Conservation (phyloP, 2,888 invertebrate genomes). For the Agrotis segetum region DNA sequence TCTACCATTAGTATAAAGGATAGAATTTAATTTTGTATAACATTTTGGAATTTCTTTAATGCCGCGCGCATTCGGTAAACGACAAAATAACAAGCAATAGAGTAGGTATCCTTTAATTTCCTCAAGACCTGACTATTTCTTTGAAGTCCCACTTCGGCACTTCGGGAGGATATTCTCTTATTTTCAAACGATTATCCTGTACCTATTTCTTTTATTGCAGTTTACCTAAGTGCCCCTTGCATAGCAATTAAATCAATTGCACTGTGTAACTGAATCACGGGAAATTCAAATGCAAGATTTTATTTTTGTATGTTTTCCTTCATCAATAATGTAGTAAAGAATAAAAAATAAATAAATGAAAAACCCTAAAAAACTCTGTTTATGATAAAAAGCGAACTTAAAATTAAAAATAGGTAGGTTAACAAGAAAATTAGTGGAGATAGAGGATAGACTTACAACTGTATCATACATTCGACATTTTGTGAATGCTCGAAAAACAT, state of each 20-base stretch:
- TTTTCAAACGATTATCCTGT: not conserved
- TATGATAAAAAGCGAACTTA: no score
- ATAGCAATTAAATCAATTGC: constrained; percentile 5
- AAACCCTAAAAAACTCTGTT: no score
- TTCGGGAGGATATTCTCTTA: not conserved
- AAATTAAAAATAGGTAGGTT: no score
- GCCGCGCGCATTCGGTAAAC: not conserved
- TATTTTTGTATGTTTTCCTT: constrained; percentile 40
- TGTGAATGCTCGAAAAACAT: no score
- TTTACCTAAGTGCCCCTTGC: not conserved
- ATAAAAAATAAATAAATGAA: not conserved
- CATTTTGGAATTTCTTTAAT: no score
- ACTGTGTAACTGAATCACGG: constrained; percentile 39
- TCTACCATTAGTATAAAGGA: no score
- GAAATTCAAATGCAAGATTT: constrained; percentile 33
- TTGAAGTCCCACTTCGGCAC: not conserved
- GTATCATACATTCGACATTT: no score
- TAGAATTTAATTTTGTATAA: no score
- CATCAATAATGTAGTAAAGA: not conserved
- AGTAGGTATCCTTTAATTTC: not conserved
- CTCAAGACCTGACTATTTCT: not conserved
- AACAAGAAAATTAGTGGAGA: no score
- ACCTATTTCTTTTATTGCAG: not conserved
- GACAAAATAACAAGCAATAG: not conserved
- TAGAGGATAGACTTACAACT: no score